Base-by-base conservation (phyloP, 2,113 vertebrate genomes). In the Oxyura jamaicensis region DNA sequence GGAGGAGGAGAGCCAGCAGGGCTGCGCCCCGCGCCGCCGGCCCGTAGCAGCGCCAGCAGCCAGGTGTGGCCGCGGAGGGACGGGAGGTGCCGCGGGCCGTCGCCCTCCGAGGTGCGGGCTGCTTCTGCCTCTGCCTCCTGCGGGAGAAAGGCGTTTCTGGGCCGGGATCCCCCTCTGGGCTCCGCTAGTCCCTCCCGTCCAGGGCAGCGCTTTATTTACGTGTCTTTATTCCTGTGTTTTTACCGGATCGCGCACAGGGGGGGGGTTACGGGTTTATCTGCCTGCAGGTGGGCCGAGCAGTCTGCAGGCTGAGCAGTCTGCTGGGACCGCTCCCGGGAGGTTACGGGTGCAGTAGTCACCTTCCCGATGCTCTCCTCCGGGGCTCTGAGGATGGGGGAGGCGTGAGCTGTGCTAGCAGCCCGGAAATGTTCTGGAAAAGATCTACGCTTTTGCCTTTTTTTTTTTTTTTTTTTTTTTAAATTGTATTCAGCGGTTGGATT, bases 231-330 rank as follows among this genome's bases (percentile, higher is more conserved):
- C 5, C 20, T 22, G 46, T 48, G 46, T 48, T 48, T 48, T 21
- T 22, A 39, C n/a, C 63, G 4, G 67, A 58, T 56, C 62, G 8
- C 6, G 48, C 42, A 5, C 12, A 63, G 2, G 93, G 59, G 12
- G 18, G 71, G 53, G 35, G 81, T 15, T 84, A 89, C 16, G 86
- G 86, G 73, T 29, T 88, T 56, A 48, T 73, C 81, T 11, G 39
- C 6, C 41, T 86, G 94, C 92, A 93, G 90, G 63, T 71, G 89
- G 84, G 77, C 75, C 91, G 86, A 95, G 91, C 92, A 25, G 74
- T 56, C 6, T 41, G 53, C 62, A 87, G 86, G 77, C 33, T 41
- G 42, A 33, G 69, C 66, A 0, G 46, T 5, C 29, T 5, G 31
- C 71, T 88, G 84, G 44, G 9, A 69, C 50, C 5, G 23, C 87